These are phyloP conservation scores for Mellilla xanthometata DNA, from an alignment of 2,888 invertebrate genomes.

Conservation along the genomic window DNA sequence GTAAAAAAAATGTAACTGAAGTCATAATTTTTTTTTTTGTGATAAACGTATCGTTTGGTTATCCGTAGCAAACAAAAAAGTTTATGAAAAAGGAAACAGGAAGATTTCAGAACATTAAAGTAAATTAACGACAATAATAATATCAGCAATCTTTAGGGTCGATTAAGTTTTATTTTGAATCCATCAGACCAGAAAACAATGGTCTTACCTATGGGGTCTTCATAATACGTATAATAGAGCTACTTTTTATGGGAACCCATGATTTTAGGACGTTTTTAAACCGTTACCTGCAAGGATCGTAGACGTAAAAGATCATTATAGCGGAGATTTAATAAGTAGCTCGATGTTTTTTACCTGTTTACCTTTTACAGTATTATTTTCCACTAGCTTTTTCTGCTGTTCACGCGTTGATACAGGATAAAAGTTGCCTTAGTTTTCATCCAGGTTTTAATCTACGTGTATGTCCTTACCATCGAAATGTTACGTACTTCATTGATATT, in stretches of 20 bases:
- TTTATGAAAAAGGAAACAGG: background rate
- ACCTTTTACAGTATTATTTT: no score
- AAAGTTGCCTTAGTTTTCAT: no score
- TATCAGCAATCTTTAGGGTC: conserved; percentile 37
- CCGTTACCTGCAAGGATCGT: conserved; percentile 9
- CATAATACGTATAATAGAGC: conserved; percentile 25
- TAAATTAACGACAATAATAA: conserved; percentile 24
- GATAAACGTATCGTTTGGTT: no score
- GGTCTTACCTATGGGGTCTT: conserved; percentile 14
- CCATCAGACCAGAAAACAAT: conserved; percentile 36
- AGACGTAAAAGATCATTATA: no score
- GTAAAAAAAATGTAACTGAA: no score
- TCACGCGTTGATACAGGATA: no score
- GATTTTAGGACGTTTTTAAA: conserved; percentile 22
- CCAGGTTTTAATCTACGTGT: no score
- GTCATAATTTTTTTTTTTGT: background rate
- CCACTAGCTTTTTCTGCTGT: no score
- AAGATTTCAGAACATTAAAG: conserved; percentile 11
- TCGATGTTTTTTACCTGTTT: no score
- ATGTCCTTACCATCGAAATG: no score
- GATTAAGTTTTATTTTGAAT: conserved; percentile 38
- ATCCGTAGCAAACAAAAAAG: background rate
- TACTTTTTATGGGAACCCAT: conserved; percentile 29
- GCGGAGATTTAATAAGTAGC: no score
- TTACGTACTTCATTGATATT: no score